These are phyloP conservation scores for Tanytarsus gracilentus DNA, from an alignment of 2,888 invertebrate genomes.

Conservation along the genomic window DNA sequence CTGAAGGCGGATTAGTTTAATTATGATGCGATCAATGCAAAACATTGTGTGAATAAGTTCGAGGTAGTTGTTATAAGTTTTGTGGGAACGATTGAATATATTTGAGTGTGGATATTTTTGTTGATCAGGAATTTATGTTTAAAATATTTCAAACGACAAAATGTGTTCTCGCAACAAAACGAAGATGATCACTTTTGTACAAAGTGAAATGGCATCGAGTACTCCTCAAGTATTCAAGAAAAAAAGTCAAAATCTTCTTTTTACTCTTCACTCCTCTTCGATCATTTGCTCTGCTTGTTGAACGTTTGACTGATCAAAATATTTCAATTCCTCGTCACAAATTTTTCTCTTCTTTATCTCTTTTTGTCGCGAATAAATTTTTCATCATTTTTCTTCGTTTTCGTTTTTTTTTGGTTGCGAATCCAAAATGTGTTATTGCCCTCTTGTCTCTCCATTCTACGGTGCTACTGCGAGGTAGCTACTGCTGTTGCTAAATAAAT, in stretches of 20 bases:
- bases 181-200: conserved; percentile 29
- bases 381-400: not conserved
- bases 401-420: not conserved
- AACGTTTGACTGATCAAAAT: conserved; percentile 29
- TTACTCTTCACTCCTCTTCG: conserved; percentile 5
- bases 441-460: conserved; percentile 5
- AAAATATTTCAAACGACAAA: no score
- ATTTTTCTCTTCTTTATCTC: not conserved
- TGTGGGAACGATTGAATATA: no score
- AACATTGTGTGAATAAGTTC: no score
- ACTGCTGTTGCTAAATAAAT: conserved; percentile 14
- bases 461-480: not conserved
- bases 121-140: no score
- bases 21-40: no score
- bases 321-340: conserved; percentile 23
- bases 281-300: conserved; percentile 28
- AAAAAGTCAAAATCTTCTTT: not conserved
- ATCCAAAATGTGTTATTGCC: conserved; percentile 28
- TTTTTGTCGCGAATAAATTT: conserved; percentile 1
- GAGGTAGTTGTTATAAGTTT: no score
- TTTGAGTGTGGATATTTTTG: no score
- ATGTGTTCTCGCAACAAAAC: no score
- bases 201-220: no score
- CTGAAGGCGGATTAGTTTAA: no score
- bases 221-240: not conserved